Conservation (phyloP, 2,888 invertebrate genomes). For the Heliconius erato region DNA sequence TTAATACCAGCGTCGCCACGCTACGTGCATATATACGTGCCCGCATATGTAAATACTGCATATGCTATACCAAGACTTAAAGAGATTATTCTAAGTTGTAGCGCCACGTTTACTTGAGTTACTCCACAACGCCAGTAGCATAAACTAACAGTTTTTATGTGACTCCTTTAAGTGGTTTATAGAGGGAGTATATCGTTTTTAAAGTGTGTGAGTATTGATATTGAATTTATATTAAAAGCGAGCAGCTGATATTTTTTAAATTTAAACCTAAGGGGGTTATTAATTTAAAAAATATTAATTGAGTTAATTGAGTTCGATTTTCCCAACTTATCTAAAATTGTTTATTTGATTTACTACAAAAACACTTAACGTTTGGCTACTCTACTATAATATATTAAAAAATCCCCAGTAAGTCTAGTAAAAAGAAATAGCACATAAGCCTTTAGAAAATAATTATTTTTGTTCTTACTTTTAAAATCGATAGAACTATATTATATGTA, state of each 20-base stretch:
- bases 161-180: background rate
- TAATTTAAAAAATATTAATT: no score
- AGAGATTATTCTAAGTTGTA: constrained; percentile 20
- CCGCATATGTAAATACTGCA: constrained; percentile 25
- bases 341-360: no score
- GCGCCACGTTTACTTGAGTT: constrained; percentile 15
- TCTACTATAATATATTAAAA: background rate
- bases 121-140: background rate
- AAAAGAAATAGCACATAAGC: background rate
- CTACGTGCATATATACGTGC: background rate
- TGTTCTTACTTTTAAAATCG: background rate
- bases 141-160: constrained; percentile 4
- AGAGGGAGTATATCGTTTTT: background rate
- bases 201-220: background rate
- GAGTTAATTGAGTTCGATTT: no score
- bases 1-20: constrained; percentile 18
- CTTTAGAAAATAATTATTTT: background rate
- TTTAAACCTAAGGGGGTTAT: no score
- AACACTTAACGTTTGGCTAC: background rate
- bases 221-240: background rate
- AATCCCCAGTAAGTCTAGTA: background rate
- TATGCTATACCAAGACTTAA: constrained; percentile 27
- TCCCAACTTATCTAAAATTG: no score
- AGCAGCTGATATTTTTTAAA: no score
- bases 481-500: background rate